Conservation (phyloP, 2,888 invertebrate species). For the Drosophila lutescens region DNA sequence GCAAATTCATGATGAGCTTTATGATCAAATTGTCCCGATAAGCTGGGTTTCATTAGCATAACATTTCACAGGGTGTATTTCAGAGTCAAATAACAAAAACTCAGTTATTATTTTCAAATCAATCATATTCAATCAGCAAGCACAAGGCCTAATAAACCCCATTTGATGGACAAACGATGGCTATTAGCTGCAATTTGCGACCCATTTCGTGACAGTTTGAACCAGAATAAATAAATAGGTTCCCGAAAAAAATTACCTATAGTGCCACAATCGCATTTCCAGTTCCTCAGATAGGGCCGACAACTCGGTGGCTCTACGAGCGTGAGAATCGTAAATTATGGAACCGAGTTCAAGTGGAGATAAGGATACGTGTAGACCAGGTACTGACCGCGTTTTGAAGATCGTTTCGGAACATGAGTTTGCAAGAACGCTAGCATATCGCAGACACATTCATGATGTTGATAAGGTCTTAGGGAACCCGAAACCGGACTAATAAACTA, state of each 20-base stretch:
- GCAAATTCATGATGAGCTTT: conserved; percentile 19
- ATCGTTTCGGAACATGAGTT: conserved; percentile 9
- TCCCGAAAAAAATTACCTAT: conserved; percentile 1
- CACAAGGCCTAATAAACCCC: conserved; percentile 13
- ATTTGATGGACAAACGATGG: conserved; percentile 42
- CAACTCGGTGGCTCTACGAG: neutral
- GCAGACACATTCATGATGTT: neutral
- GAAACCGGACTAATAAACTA: conserved; percentile 12
- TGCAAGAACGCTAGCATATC: conserved; percentile 26
- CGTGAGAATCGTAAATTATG: conserved; percentile 47
- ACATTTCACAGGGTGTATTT: neutral
- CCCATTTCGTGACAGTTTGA: conserved; percentile 27
- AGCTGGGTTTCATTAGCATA: conserved; percentile 7
- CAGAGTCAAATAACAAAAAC: neutral
- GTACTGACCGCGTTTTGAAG: conserved; percentile 25
- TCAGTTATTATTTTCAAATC: conserved; percentile 54
- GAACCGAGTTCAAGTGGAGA: conserved; percentile 23
- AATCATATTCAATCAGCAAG: conserved; percentile 47
- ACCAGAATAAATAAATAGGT: conserved; percentile 13
- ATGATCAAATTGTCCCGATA: neutral
- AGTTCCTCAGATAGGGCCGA: neutral
- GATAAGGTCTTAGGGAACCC: conserved; percentile 19
- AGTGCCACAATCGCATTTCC: neutral
- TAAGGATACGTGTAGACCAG: conserved; percentile 31
- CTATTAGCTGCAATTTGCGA: conserved; percentile 29